These are phyloP conservation scores for Apamea monoglypha DNA, from an alignment of 2,888 invertebrate species.

Conservation along the genomic window DNA sequence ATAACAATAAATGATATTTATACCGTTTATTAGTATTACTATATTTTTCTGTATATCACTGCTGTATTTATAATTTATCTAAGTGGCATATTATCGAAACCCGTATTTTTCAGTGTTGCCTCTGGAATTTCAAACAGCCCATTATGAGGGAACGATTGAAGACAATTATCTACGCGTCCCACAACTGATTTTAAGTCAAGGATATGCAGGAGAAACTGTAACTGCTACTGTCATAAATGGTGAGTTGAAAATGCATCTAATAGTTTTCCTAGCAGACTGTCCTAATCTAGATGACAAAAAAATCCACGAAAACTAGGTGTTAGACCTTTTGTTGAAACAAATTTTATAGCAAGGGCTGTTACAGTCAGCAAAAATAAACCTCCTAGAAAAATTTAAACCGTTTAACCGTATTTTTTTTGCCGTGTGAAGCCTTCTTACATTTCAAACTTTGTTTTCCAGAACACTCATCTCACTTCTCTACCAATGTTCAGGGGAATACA, in stretches of 20 bases:
- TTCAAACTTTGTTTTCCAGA: slow-evolving; percentile 65
- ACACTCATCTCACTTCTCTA: slow-evolving; percentile 70
- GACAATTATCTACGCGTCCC: slow-evolving; percentile 72
- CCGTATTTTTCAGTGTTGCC: slow-evolving; percentile 70
- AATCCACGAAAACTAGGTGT: too few relatives aligned
- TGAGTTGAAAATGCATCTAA: slow-evolving; percentile 54
- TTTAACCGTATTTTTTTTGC: background rate
- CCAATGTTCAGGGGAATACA: slow-evolving; percentile 66
- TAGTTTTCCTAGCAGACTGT: background rate
- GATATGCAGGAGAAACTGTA: slow-evolving; percentile 71
- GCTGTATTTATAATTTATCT: background rate
- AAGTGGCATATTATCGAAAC: background rate
- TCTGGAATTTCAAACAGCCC: slow-evolving; percentile 75
- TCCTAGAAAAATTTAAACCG: background rate
- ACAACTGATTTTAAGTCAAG: slow-evolving; percentile 74
- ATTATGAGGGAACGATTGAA: slow-evolving; percentile 77
- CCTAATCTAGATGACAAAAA: background rate
- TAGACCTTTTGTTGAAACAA: too few relatives aligned
- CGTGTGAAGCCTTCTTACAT: background rate
- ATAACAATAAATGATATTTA: background rate
- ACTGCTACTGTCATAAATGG: slow-evolving; percentile 69
- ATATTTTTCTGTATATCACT: background rate
- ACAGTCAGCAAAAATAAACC: background rate
- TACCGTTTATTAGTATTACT: background rate
- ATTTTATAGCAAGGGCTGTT: background rate